phyloP scores from a whole-genome alignment of 2,113 vertebrate species.

The Amblyornis subalaris region DNA sequence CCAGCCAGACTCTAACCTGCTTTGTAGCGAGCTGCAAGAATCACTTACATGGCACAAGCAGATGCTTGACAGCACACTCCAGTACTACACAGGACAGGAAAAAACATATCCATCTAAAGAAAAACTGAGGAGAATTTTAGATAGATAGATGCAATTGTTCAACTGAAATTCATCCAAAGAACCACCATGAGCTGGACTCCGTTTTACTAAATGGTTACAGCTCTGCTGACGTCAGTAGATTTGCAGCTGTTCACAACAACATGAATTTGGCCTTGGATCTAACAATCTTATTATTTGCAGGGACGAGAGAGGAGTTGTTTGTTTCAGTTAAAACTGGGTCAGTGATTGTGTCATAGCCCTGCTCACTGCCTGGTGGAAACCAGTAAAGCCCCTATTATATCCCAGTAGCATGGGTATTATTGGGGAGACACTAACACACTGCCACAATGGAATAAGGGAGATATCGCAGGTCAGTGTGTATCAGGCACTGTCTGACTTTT shows the following conservation, averaged over 20 bases:
- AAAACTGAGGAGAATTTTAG: not conserved
- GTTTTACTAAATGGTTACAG: constrained; percentile 14
- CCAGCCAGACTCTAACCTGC: not conserved
- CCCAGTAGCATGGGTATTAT: not conserved
- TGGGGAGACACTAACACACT: not conserved
- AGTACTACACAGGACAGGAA: not conserved
- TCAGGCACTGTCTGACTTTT: not conserved
- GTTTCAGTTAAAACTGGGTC: not conserved
- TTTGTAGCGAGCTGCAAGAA: not conserved
- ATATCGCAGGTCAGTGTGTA: fast-evolving
- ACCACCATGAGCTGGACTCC: not conserved
- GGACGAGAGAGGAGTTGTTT: not conserved
- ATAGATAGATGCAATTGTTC: not conserved
- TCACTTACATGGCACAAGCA: fast-evolving
- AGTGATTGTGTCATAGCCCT: not conserved
- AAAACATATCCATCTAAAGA: not conserved
- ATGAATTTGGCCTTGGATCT: constrained; percentile 18
- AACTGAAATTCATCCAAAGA: not conserved
- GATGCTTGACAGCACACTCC: not conserved
- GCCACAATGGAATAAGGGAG: not conserved
- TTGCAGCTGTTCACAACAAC: constrained; percentile 46
- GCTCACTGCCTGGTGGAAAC: not conserved
- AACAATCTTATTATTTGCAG: not conserved
- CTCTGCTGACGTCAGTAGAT: constrained; percentile 21
- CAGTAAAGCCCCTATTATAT: not conserved